Conservation (phyloP, 1,140 invertebrate genomes). For the Drosophila setifemur region DNA sequence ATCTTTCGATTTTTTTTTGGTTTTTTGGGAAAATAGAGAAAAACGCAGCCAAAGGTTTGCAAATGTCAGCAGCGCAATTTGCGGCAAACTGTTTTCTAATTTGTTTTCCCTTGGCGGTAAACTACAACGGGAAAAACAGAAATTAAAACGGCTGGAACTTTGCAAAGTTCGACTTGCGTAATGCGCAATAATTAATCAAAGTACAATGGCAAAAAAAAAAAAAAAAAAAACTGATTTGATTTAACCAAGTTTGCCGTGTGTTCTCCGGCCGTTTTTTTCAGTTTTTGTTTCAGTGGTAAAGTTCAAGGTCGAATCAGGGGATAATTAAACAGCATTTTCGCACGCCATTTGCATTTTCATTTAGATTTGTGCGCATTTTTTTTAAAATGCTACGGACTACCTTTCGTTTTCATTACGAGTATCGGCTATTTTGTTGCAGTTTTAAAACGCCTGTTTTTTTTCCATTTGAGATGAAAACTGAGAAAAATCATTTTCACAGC, state of each 20-base stretch:
- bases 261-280: background rate
- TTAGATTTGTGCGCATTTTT: conserved; percentile 6
- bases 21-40: background rate
- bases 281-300: conserved; percentile 16
- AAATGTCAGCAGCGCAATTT: conserved; percentile 69
- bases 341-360: conserved; percentile 51
- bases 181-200: conserved; percentile 72
- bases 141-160: conserved; percentile 14
- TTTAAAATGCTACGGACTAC: background rate
- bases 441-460: background rate
- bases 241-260: conserved; percentile 45
- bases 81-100: conserved; percentile 61
- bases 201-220: conserved; percentile 17
- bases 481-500: conserved; percentile 63
- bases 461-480: conserved; percentile 13
- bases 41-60: conserved; percentile 33
- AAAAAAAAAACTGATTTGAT: conserved; percentile 37
- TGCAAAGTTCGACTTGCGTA: conserved; percentile 37
- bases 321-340: conserved; percentile 51
- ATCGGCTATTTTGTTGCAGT: conserved; percentile 22
- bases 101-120: conserved; percentile 35
- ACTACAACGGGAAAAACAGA: background rate
- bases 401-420: conserved; percentile 72
- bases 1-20: no score
- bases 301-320: conserved; percentile 55